Base-by-base conservation (phyloP, 2,888 invertebrate genomes). In the Augiades crinisus region DNA sequence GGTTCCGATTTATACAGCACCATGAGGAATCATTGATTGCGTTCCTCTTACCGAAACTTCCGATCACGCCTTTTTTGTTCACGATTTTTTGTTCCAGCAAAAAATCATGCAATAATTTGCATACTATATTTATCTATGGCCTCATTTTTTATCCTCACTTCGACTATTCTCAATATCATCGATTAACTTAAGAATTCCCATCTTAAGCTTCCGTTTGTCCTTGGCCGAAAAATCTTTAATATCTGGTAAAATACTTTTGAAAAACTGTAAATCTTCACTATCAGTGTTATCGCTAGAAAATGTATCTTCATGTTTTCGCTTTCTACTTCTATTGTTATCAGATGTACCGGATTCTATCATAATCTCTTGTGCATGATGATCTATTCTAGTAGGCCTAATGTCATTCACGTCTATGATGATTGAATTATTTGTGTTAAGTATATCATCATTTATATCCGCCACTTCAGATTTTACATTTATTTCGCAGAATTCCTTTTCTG, bases 201-300 rank as follows among this genome's bases (percentile, higher is more conserved):
- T 90, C 75, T 90, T 91, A 1, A 91, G 76, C 63, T 83, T 87
- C 7, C 91, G 75, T 50, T 90, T 91, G 56, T 91, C 91, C 47
- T 81, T 78, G 2, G 79, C 74, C n/a, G 81, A 83, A 59, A 91
- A 76, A 13, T 75, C 68, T 21, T 76, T 80, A 41, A 91, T 85
- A 61, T 91, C 91, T 6, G 91, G 90, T 30, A 91, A 59, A 43
- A 91, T 79, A 67, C 91, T 91, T 60, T 79, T 82, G 41, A 91
- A 91, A 67, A 91, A 91, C 52, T 85, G 82, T 70, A 79, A 57
- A 47, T 81, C 78, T 46, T 76, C 69, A 56, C 64, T 66, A 6
- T 71, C 68, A 7, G 70, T 67, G 2, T 61, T 4, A 3, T 33
- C 50, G 34, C 38, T 51, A 6, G 10, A 12, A 12, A 5, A 53